Evolutionary conservation across 2,888 invertebrate genomes (phyloP).

Genomic region (Scotopteryx bipunctaria): DNA sequence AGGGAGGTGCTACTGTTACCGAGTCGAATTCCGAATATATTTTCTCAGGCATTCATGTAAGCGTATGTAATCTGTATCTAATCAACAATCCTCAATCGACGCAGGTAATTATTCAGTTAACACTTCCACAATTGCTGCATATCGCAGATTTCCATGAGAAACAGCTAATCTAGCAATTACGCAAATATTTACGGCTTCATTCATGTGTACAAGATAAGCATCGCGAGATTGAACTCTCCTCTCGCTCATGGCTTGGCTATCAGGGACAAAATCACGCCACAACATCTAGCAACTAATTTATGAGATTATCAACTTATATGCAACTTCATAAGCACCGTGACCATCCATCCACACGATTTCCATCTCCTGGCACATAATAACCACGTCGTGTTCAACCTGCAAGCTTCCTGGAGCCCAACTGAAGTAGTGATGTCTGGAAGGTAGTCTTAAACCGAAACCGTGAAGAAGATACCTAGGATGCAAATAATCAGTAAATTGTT

Average conservation of each 20-base stretch:
- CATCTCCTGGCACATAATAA: background rate
- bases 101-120: constrained; percentile 35
- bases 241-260: constrained; percentile 23
- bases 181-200: constrained; percentile 39
- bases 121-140: constrained; percentile 35
- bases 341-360: no score
- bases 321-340: no score
- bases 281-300: constrained; percentile 38
- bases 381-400: no score
- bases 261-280: constrained; percentile 53
- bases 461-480: constrained; percentile 49
- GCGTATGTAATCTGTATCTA: constrained; percentile 28
- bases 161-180: constrained; percentile 34
- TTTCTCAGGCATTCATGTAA: constrained; percentile 18
- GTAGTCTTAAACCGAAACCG: constrained; percentile 35
- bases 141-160: constrained; percentile 41
- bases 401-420: no score
- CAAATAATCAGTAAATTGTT: constrained; percentile 60
- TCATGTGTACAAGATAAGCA: constrained; percentile 23
- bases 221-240: constrained; percentile 25
- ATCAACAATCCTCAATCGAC: constrained; percentile 29
- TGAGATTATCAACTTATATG: no score
- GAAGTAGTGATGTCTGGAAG: no score
- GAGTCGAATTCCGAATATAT: background rate
- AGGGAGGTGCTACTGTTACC: background rate